These are phyloP conservation scores for Pomatorhinus ruficollis DNA, from an alignment of 2,113 vertebrate species.

Conservation along the genomic window DNA sequence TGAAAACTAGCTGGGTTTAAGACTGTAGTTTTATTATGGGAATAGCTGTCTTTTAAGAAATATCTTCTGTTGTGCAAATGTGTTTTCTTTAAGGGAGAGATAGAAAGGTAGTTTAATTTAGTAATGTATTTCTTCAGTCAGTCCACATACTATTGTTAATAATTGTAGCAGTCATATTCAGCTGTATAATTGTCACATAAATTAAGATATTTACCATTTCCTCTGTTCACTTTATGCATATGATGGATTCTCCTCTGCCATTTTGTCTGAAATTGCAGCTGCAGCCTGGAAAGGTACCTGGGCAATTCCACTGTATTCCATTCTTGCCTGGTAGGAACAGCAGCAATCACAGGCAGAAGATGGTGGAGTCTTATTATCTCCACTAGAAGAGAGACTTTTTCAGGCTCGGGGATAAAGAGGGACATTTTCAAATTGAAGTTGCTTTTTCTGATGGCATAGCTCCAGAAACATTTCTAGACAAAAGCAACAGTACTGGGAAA, in stretches of 20 bases:
- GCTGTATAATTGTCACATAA: neutral
- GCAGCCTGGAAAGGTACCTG: neutral
- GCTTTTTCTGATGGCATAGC: neutral
- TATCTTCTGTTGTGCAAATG: neutral
- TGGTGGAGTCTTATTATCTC: neutral
- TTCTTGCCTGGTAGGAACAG: neutral
- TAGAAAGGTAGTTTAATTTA: neutral
- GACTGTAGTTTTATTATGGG: neutral
- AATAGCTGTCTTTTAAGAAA: neutral
- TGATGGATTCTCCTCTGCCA: neutral
- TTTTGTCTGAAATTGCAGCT: neutral
- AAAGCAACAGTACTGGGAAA: neutral
- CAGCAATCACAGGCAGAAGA: neutral
- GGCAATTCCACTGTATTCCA: neutral
- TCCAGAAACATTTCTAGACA: neutral
- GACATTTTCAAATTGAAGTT: neutral
- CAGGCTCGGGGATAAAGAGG: neutral
- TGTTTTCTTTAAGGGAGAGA: neutral
- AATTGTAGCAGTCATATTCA: neutral
- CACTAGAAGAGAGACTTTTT: neutral
- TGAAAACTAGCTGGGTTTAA: neutral
- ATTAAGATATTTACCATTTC: neutral
- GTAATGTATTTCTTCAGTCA: neutral
- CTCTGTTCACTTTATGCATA: neutral
- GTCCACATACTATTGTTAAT: neutral